A percentile compares a stretch with the other conserved stretches of the same genome.
phyloP scores from a whole-genome alignment of 2,888 invertebrate genomes.

The Diaperis boleti region DNA sequence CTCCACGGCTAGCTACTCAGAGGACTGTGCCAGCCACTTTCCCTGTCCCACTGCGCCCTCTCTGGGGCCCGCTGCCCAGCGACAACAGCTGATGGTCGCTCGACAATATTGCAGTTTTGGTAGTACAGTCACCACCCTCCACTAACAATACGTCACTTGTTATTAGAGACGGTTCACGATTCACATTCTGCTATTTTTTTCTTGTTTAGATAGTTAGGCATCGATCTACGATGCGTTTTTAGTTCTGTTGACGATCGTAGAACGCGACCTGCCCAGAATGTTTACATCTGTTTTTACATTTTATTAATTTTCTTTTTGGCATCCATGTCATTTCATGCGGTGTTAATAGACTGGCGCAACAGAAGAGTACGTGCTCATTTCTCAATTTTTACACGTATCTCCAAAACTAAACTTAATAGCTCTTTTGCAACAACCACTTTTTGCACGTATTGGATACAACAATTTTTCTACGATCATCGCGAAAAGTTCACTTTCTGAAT shows the following conservation, averaged over 20 bases:
- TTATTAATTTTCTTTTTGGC: neutral
- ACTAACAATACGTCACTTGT: slow-evolving; percentile 39
- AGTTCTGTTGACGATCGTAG: neutral
- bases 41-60: slow-evolving; percentile 63
- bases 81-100: slow-evolving; percentile 81
- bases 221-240: slow-evolving; percentile 4
- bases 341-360: slow-evolving; percentile 20
- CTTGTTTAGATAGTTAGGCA: slow-evolving; percentile 24
- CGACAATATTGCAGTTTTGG: slow-evolving; percentile 96
- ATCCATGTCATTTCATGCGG: slow-evolving; percentile 1
- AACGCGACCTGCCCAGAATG: slow-evolving; percentile 17
- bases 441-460: too few species aligned
- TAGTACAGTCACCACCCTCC: slow-evolving; percentile 81
- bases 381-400: too few species aligned
- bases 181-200: slow-evolving; percentile 41
- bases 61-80: slow-evolving; percentile 63
- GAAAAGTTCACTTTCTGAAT: too few species aligned
- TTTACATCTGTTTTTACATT: neutral
- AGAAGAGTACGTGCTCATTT: too few species aligned
- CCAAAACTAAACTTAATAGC: too few species aligned
- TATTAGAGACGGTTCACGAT: slow-evolving; percentile 37
- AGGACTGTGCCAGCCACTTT: slow-evolving; percentile 69
- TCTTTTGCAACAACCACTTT: too few species aligned
- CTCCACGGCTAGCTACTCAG: slow-evolving; percentile 88
- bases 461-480: too few species aligned